Evolutionary conservation across 2,797 vertebrate genomes (phyloP), one percentile per base, ranked within the genome.

Genomic region (Clangula hyemalis): DNA sequence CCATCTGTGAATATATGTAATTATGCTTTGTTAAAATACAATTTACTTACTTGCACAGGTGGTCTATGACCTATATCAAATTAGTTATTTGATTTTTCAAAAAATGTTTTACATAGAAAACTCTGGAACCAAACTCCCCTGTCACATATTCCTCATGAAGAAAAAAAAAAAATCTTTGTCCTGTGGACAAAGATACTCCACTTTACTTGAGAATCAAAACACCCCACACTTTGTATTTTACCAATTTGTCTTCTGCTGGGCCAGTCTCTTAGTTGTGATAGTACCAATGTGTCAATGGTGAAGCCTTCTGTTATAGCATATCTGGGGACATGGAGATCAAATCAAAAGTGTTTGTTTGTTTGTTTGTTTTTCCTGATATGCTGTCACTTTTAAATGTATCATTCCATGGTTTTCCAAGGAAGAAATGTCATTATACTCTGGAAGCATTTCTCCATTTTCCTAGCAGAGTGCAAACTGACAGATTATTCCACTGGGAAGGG

Each of bases 61-160:
- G 54, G 45, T 41, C 53, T 86, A 13, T 13, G 41, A 75, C 58
- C 68, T 53, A 53, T 84, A 92, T 87, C 60, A 76, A 81, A 83
- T 65, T 36, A 85, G 51, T 56, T 71, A 58, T 32, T 72, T 69
- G 45, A 51, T 81, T 81, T 87, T 95, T 85, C 53, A 82, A 30
- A 32, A 36, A 79, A 85, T 27, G 20, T 58, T 89, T 94, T 74
- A 62, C 36, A 24, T 9, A 77, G 68, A 61, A 89, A 47, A 73
- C 90, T 24, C 0, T 0, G 13, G 36, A 11, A 71, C 32, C 5
- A 69, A 86, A 91, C 72, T 58, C 61, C 13, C 36, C 11, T 1
- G 1, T 51, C 28, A 39, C 21, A 12, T 79, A 57, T 43, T 80
- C 66, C 13, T 74, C 4, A 27, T 13, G 12, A 58, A 88, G 25